Conservation (phyloP, 2,888 invertebrate genomes). For the Ennomos quercinarius region DNA sequence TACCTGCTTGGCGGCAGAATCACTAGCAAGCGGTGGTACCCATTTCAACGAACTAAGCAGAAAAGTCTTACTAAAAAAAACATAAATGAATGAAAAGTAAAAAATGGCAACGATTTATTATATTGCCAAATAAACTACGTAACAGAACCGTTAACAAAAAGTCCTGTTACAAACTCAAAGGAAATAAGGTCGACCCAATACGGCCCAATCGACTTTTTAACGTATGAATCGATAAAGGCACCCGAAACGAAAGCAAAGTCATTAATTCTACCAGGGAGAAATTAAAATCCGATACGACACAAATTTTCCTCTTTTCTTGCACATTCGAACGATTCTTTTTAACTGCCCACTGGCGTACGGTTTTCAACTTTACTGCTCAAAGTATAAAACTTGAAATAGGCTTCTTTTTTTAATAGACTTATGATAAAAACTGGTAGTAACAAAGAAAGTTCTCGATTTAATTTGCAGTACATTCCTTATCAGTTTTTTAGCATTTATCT, state of each 20-base stretch:
- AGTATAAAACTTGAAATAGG: slow-evolving; percentile 29
- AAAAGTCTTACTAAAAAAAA: too few relatives aligned
- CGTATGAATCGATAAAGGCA: slow-evolving; percentile 66
- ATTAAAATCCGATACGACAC: slow-evolving; percentile 84
- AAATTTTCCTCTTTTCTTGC: slow-evolving; percentile 69
- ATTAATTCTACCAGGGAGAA: slow-evolving; percentile 80
- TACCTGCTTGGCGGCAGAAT: too few relatives aligned
- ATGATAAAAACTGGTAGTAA: slow-evolving; percentile 40
- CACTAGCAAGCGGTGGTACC: too few relatives aligned
- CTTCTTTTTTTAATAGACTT: slow-evolving; percentile 27
- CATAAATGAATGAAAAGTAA: background rate
- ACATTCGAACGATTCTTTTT: slow-evolving; percentile 50
- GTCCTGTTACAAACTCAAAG: slow-evolving; percentile 10
- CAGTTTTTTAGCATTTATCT: slow-evolving; percentile 78
- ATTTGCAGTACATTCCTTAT: slow-evolving; percentile 78
- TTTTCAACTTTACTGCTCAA: slow-evolving; percentile 34
- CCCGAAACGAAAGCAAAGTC: slow-evolving; percentile 70
- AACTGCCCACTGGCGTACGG: slow-evolving; percentile 14
- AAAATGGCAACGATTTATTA: background rate
- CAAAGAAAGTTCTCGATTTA: slow-evolving; percentile 75
- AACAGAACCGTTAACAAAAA: slow-evolving; percentile 5
- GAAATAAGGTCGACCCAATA: slow-evolving; percentile 19
- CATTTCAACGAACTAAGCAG: too few relatives aligned
- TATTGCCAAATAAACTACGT: slow-evolving; percentile 4
- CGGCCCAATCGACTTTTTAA: slow-evolving; percentile 48